Evolutionary conservation across 1,140 invertebrate species (phyloP).

Genomic region (Phthorimaea operculella): DNA sequence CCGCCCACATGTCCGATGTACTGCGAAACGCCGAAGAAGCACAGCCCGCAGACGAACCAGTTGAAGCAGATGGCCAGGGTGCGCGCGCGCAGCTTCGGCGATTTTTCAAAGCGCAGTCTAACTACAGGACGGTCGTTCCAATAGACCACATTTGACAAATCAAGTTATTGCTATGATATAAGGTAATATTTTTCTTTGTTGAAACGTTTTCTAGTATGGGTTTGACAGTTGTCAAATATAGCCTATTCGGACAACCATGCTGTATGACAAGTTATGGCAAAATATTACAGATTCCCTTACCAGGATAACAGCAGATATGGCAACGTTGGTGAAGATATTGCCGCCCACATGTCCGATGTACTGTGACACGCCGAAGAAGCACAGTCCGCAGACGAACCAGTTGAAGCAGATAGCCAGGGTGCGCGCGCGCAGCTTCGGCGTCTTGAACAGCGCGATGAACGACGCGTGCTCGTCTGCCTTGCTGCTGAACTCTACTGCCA

Average conservation of each 20-base stretch:
- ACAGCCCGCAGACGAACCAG: constrained; percentile 79
- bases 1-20: constrained; percentile 78
- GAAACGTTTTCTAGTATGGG: too few relatives aligned
- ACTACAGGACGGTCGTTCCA: too few relatives aligned
- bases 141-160: too few relatives aligned
- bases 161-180: too few relatives aligned
- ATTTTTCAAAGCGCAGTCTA: too few relatives aligned
- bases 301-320: constrained; percentile 74
- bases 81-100: constrained; percentile 79
- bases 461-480: constrained; percentile 60
- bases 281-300: constrained; percentile 33
- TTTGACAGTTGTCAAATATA: too few relatives aligned
- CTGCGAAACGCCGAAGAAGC: constrained; percentile 81
- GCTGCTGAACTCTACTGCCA: constrained; percentile 31
- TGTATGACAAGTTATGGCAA: too few relatives aligned
- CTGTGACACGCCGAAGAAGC: constrained; percentile 81
- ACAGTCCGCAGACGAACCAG: constrained; percentile 79
- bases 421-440: constrained; percentile 77
- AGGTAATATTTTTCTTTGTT: too few relatives aligned
- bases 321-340: constrained; percentile 79
- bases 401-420: constrained; percentile 78
- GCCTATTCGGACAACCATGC: too few relatives aligned
- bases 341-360: constrained; percentile 78
- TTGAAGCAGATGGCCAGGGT: constrained; percentile 78
- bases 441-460: constrained; percentile 77